These are phyloP conservation scores for Percopsis omiscomaycus DNA, from an alignment of 2,797 vertebrate species.

Conservation along the genomic window DNA sequence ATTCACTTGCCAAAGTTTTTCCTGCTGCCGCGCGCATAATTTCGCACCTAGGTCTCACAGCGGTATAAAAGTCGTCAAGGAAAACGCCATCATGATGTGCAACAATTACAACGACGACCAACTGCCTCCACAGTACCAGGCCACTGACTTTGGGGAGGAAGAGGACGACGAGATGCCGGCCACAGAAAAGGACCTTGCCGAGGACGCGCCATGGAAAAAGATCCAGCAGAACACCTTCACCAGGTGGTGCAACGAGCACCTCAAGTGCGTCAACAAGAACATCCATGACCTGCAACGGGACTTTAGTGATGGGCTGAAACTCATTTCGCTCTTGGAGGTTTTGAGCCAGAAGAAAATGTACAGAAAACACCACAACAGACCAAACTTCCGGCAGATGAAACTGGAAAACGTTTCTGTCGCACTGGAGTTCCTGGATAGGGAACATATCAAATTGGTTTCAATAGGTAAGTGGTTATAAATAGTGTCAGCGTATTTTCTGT, in stretches of 20 bases:
- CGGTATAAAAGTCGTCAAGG: constrained; percentile 66
- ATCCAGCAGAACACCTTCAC: constrained; percentile 99
- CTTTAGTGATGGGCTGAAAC: constrained; percentile 89
- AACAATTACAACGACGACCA: constrained; percentile 82
- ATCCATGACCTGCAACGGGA: constrained; percentile 90
- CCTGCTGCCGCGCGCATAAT: constrained; percentile 35
- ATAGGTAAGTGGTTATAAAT: constrained; percentile 81
- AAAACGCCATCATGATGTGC: constrained; percentile 79
- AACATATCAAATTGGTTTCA: constrained; percentile 92
- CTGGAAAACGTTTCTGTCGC: constrained; percentile 95
- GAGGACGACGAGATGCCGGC: constrained; percentile 92
- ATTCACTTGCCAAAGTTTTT: constrained; percentile 56
- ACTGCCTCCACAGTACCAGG: constrained; percentile 76
- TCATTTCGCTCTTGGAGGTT: constrained; percentile 91
- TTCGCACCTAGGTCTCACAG: constrained; percentile 56
- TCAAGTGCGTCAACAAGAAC: constrained; percentile 90
- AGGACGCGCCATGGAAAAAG: constrained; percentile 98
- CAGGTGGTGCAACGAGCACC: constrained; percentile 96
- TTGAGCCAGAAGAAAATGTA: constrained; percentile 98
- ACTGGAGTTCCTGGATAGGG: constrained; percentile 91
- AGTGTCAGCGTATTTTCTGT: too few relatives aligned
- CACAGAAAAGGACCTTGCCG: constrained; percentile 93
- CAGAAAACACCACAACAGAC: constrained; percentile 88
- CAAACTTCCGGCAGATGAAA: constrained; percentile 96
- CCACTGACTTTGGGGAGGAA: constrained; percentile 79